These are phyloP conservation scores for Plecotus auritus DNA, from an alignment of 2,113 vertebrate species.

Conservation along the genomic window DNA sequence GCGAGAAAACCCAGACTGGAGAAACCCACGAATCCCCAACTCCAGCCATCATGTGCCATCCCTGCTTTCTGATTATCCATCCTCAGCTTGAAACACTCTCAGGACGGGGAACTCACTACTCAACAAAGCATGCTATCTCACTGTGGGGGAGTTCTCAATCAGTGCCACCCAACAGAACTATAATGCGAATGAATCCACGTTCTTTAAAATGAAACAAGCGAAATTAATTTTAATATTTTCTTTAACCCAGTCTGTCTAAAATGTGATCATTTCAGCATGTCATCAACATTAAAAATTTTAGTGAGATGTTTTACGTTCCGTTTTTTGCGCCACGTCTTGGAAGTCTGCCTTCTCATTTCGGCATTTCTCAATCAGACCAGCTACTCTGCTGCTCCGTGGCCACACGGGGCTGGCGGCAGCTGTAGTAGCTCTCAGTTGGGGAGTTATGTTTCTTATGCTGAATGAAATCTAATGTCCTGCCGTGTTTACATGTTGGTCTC, in stretches of 20 bases:
- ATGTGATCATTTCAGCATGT: not conserved
- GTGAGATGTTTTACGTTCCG: not conserved
- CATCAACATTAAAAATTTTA: not conserved
- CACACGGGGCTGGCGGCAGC: not conserved
- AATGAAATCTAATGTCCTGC: not conserved
- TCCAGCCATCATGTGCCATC: not conserved
- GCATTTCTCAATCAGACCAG: not conserved
- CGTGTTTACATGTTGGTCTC: not conserved
- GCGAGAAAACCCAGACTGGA: not conserved
- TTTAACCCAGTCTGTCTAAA: not conserved
- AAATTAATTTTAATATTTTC: not conserved
- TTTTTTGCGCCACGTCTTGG: not conserved
- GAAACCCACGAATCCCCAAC: not conserved
- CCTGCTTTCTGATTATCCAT: not conserved
- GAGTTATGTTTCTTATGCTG: not conserved
- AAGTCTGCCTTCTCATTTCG: not conserved
- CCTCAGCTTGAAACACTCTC: not conserved
- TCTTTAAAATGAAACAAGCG: not conserved
- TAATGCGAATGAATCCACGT: fast-evolving
- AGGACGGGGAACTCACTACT: not conserved
- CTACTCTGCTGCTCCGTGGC: fast-evolving
- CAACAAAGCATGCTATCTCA: not conserved
- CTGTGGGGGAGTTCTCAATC: not conserved
- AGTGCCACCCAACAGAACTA: not conserved
- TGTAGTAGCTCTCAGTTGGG: fast-evolving